phyloP scores from a whole-genome alignment of 2,797 vertebrate species.

The Acrossocheilus wenchowensis region DNA sequence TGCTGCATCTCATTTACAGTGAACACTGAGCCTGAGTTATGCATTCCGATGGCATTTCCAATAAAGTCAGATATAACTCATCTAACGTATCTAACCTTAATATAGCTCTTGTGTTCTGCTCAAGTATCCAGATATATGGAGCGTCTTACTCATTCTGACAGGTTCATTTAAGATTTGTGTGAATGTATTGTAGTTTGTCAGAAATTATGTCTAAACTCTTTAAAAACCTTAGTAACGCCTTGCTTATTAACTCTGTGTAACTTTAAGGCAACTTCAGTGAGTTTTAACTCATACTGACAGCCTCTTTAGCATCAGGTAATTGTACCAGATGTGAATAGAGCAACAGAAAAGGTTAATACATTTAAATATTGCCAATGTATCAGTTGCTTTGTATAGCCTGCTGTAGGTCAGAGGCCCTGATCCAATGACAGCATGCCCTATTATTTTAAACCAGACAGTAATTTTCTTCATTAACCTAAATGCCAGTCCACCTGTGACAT shows the following conservation, averaged over 20 bases:
- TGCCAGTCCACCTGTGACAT: constrained; percentile 66
- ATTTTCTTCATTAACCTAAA: constrained; percentile 72
- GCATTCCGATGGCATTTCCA: constrained; percentile 23
- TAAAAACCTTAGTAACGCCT: background rate
- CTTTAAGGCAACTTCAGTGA: background rate
- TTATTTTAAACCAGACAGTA: constrained; percentile 67
- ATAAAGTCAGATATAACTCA: constrained; percentile 21
- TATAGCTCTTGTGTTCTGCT: background rate
- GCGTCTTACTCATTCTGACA: background rate
- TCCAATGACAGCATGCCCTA: constrained; percentile 55
- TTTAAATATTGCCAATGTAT: constrained; percentile 61
- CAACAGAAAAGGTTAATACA: constrained; percentile 60
- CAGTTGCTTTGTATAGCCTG: constrained; percentile 48
- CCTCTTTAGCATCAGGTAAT: constrained; percentile 43
- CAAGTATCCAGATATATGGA: constrained; percentile 16
- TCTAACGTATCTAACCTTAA: constrained; percentile 14
- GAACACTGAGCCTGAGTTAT: background rate
- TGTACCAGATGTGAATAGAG: constrained; percentile 43
- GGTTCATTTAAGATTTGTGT: constrained; percentile 15
- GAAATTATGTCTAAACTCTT: background rate
- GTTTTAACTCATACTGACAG: constrained; percentile 30
- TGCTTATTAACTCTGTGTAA: constrained; percentile 10
- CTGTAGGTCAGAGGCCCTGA: constrained; percentile 63
- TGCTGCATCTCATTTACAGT: background rate
- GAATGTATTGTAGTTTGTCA: background rate